Evolutionary conservation across 2,797 vertebrate genomes (phyloP).

Genomic region (Clarias laeviceps): DNA sequence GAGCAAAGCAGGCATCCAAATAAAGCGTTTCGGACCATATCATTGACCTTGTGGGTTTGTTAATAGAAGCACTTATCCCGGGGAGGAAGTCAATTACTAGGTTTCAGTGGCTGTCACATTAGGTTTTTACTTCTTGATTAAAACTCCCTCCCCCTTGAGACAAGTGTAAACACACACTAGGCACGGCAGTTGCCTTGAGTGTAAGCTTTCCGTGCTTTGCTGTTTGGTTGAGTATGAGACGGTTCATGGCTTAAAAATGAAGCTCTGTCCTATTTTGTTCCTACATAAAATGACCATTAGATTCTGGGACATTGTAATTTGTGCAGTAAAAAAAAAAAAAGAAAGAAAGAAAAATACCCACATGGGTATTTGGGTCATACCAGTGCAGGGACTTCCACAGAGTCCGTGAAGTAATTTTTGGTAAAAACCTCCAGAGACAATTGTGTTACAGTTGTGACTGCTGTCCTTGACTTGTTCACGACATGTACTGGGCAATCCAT

Average conservation of each 20-base stretch:
- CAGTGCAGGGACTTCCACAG: conserved; percentile 54
- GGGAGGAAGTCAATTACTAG: conserved; percentile 61
- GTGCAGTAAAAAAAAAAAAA: conserved; percentile 56
- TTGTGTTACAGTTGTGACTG: conserved; percentile 12
- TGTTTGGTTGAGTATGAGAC: neutral
- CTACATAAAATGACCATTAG: conserved; percentile 58
- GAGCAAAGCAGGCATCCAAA: conserved; percentile 20
- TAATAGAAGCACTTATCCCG: conserved; percentile 68
- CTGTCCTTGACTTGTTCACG: neutral
- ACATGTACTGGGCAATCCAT: conserved; percentile 22
- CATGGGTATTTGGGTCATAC: conserved; percentile 64
- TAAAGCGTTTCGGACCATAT: conserved; percentile 58
- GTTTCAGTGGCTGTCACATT: conserved; percentile 67
- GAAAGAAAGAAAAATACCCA: conserved; percentile 48
- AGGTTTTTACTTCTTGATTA: conserved; percentile 62
- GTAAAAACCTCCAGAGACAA: conserved; percentile 27
- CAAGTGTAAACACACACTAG: conserved; percentile 22
- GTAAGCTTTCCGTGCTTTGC: neutral
- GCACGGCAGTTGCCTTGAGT: conserved; percentile 8
- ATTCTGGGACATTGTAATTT: conserved; percentile 74
- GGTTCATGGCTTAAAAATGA: neutral
- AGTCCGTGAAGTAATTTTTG: conserved; percentile 49
- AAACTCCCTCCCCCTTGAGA: conserved; percentile 10
- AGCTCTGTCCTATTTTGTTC: conserved; percentile 56
- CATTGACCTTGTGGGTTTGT: conserved; percentile 66